A percentile compares a stretch with the other conserved stretches of the same genome.
These are phyloP conservation scores for Anarhynchus alexandrinus DNA, from an alignment of 2,113 vertebrate genomes.

Conservation along the genomic window DNA sequence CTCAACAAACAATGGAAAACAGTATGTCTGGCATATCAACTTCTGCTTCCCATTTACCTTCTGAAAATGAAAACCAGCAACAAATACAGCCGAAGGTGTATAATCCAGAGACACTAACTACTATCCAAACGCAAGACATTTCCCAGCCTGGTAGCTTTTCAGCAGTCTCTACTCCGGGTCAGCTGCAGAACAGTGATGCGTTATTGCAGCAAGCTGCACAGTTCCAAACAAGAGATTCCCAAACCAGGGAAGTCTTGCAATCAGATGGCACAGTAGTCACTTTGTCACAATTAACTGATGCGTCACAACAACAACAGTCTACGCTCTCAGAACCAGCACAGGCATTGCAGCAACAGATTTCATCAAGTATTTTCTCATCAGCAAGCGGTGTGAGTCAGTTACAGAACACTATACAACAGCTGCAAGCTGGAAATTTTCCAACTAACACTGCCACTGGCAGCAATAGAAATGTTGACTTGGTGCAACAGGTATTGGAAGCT, in stretches of 20 bases:
- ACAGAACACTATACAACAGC: conserved; percentile 91
- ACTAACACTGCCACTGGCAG: conserved; percentile 62
- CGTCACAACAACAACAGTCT: conserved; percentile 65
- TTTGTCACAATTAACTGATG: conserved; percentile 73
- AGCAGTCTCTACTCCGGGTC: conserved; percentile 69
- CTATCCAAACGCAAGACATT: conserved; percentile 90
- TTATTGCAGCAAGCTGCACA: conserved; percentile 85
- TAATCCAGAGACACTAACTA: conserved; percentile 80
- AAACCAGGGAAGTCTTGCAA: conserved; percentile 81
- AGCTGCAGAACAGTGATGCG: conserved; percentile 77
- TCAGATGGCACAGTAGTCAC: conserved; percentile 71
- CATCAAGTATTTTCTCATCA: conserved; percentile 82
- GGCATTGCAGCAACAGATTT: conserved; percentile 83
- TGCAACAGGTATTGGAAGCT: conserved; percentile 82
- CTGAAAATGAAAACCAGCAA: conserved; percentile 84
- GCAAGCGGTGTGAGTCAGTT: conserved; percentile 86
- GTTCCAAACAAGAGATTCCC: conserved; percentile 80
- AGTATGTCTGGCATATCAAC: conserved; percentile 76
- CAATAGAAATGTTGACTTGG: conserved; percentile 75
- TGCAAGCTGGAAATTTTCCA: conserved; percentile 87
- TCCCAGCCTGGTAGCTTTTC: conserved; percentile 79
- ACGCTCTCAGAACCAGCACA: conserved; percentile 82
- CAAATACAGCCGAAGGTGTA: conserved; percentile 80
- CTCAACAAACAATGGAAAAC: conserved; percentile 83
- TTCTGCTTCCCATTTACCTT: conserved; percentile 79